phyloP scores from a whole-genome alignment of 2,113 vertebrate species.

The Nothoprocta perdicaria region DNA sequence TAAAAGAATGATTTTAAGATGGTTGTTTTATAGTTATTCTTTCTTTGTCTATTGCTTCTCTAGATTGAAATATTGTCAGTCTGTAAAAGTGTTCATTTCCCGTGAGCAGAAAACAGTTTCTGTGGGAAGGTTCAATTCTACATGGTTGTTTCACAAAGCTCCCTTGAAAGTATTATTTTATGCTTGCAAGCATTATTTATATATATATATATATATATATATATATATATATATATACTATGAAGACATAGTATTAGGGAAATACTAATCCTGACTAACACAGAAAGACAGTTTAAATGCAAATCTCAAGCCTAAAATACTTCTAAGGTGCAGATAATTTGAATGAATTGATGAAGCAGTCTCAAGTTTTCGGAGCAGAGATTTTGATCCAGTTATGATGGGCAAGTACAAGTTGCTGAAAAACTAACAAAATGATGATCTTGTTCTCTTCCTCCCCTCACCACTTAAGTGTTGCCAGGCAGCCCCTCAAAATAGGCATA shows the following conservation, averaged over 20 bases:
- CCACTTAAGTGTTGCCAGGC: not conserved
- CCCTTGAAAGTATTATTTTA: not conserved
- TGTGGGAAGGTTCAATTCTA: not conserved
- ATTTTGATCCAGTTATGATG: not conserved
- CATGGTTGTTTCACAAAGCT: not conserved
- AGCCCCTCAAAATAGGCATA: not conserved
- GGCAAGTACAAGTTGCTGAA: not conserved
- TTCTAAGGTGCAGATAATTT: slow-evolving; percentile 30
- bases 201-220: too few species aligned
- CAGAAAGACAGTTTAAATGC: not conserved
- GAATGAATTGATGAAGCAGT: slow-evolving; percentile 1
- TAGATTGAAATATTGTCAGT: not conserved
- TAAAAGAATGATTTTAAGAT: not conserved
- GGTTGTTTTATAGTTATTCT: not conserved
- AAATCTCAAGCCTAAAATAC: not conserved
- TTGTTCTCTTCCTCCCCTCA: not conserved
- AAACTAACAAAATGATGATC: not conserved
- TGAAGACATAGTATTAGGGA: not conserved
- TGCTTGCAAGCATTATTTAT: not conserved
- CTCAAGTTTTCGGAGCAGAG: not conserved
- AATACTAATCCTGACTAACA: not conserved
- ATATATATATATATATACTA: too few species aligned
- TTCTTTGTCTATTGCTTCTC: not conserved
- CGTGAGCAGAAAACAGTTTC: not conserved
- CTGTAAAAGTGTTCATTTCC: not conserved